These are phyloP conservation scores for Macrocentrus cingulum DNA, from an alignment of 1,140 invertebrate species.

Conservation along the genomic window DNA sequence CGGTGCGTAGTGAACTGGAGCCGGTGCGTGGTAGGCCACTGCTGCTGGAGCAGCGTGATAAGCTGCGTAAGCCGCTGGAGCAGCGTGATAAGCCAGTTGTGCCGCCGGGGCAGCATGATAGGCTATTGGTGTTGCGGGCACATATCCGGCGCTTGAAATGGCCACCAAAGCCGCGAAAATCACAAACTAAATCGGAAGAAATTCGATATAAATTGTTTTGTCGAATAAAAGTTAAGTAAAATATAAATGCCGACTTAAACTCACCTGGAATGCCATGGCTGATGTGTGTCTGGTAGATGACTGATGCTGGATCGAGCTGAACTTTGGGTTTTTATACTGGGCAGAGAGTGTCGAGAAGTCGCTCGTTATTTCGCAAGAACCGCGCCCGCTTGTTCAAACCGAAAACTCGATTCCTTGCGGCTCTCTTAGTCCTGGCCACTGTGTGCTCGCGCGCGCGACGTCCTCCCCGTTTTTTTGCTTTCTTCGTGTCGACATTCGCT, in stretches of 20 bases:
- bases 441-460: not conserved
- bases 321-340: constrained; percentile 18
- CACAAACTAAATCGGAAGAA: constrained; percentile 16
- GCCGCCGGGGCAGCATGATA: constrained; percentile 32
- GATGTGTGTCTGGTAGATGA: constrained; percentile 22
- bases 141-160: constrained; percentile 34
- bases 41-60: constrained; percentile 7
- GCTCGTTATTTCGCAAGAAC: constrained; percentile 22
- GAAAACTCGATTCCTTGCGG: constrained; percentile 11
- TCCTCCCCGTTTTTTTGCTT: not conserved
- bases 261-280: constrained; percentile 26
- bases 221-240: too few species aligned
- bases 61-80: constrained; percentile 17
- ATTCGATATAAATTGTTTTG: not conserved
- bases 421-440: constrained; percentile 13
- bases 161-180: constrained; percentile 37
- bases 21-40: constrained; percentile 25
- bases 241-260: too few species aligned
- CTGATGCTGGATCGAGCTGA: constrained; percentile 19
- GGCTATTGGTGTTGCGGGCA: constrained; percentile 23
- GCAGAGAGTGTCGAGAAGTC: constrained; percentile 17
- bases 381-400: constrained; percentile 10
- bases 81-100: constrained; percentile 24
- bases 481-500: not conserved
- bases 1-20: constrained; percentile 10